Base-by-base conservation (phyloP, 2,113 vertebrate species). In the Lamprotornis superbus region DNA sequence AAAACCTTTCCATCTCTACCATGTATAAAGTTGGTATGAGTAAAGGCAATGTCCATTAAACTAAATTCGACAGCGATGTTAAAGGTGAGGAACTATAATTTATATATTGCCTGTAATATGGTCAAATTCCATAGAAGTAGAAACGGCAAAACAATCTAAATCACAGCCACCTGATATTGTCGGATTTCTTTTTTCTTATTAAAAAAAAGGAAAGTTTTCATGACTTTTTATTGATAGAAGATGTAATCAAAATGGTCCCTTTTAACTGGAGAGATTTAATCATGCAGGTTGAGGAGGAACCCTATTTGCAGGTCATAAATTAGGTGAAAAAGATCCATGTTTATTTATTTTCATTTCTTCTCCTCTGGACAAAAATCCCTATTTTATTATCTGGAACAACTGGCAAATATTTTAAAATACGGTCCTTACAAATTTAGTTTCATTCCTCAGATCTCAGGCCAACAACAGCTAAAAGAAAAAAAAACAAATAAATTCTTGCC, bases 311-410 rank as follows among this genome's bases (percentile, higher is more conserved):
- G 60, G 24, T 90, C 52, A 10, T 96, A 96, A 96, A 96, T 95
- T 90, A 93, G 44, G 85, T 93, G 76, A 75, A 94, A 96, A 96
- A 63, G 30, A 77, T 67, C 39, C 49, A 56, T 86, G 76, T 90
- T 95, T 94, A 69, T 95, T 93, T 96, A 90, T 93, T 97, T 95
- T 95, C 31, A 76, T 94, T 94, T 71, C 33, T 93, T 88, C 47
- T 91, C 63, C 39, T 69, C 60, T 68, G 76, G 56, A 87, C 61
- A 96, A 88, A 95, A 96, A 83, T 81, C 63, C 64, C 15, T 80
- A 46, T 81, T 96, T 96, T 88, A 96, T 81, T 94, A 74, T 93
- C 88, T 78, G 75, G 50, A 91, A 83, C 46, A 89, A 96, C 70
- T 77, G 75, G 83, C 85, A 95, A 95, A 87, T 91, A 92, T 75